Base-by-base conservation (phyloP, 2,888 invertebrate species). In the Crioceris asparagi region DNA sequence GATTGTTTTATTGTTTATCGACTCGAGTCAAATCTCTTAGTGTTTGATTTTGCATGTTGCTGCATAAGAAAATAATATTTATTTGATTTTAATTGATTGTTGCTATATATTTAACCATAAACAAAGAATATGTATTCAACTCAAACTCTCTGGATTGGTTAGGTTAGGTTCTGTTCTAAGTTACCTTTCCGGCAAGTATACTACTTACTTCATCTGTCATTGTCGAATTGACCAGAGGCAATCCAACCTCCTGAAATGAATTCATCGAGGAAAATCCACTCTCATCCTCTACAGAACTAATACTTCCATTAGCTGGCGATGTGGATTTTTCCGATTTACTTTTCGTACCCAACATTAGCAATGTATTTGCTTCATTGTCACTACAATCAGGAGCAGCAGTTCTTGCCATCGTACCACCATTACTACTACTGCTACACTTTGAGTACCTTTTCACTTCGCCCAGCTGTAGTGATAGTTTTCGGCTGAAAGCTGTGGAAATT, bases 261-360 rank as follows among this genome's bases (percentile, higher is more conserved):
- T 77, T 84, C 71, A 86, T 81, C 6, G 85, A 85, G 10, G 84
- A 84, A 62, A 86, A 86, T 17, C 86, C 86, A 56, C 85, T 86
- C 61, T 86, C 86, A 52, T 85, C 84, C 59, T 86, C 86, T 7
- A 67, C 67, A 1, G 65, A 64, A 45, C 62, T 61, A 10, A 62
- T 53, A 41, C 60, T 62, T 6, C 56, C 55, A 19, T 48, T 58
- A 38, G 49, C 46, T 2, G 54, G 50, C 5, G 52, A 51, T 35
- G 32, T 49, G 1, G 51, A 47, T 23, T 52, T 52, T 18, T 53
- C 53, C 5, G 44, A 40, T 26, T 47, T 45, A n/a, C 23, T 31
- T 29, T 45, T 46, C 30, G 26, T 18, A n/a, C 32, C 29, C 4
- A 8, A 31, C 17, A n/a, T 23, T 14, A 40, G 39, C 10, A 33